Base-by-base conservation (phyloP, 2,888 invertebrate species). In the Drosophila affinis region DNA sequence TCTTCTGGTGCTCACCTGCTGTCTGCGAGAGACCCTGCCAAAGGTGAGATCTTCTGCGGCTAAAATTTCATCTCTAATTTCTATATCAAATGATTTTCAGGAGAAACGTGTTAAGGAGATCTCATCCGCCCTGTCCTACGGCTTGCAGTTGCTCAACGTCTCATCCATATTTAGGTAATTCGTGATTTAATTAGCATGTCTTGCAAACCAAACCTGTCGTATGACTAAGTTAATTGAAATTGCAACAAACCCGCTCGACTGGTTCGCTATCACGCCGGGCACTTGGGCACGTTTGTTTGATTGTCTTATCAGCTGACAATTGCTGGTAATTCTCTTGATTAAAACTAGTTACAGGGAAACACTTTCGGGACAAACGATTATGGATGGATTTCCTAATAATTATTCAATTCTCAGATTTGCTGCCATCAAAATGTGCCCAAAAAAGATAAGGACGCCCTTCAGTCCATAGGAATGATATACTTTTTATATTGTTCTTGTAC, bases 401-500 rank as follows among this genome's bases (percentile, higher is more conserved):
- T 45, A 14, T 52, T 21, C 29, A n/a, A n/a, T 47, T 58, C 59
- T 17, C 62, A 94, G 94, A 70, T 96, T 96, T 91, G 92, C 93
- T 62, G 95, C 96, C 58, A 95, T 97, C 12, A 94, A 94, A 94
- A 94, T 83, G 92, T 95, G 24, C 92, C 94, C 10, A 81, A 82
- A 59, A 91, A 94, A 92, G 96, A 97, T 90, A 93, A 94, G 74
- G 91, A 92, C 79, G 94, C 95, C 75, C 91, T 97, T 58, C 94
- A 94, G 65, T 94, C 93, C 62, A 92, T 97, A 77, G 97, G 97
- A 59, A 89, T 94, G 55, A 94, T 96, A 51, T 97, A 97, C 91
- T 99, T 99, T 91, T 92, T 98, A 10, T 99, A 98, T 93, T 99
- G 75, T 98, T 99, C 90, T 93, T 98, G 70, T 99, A 98, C 92